Conservation (phyloP, 1,140 invertebrate genomes). For the Pseudomyrmex dendroicus region DNA sequence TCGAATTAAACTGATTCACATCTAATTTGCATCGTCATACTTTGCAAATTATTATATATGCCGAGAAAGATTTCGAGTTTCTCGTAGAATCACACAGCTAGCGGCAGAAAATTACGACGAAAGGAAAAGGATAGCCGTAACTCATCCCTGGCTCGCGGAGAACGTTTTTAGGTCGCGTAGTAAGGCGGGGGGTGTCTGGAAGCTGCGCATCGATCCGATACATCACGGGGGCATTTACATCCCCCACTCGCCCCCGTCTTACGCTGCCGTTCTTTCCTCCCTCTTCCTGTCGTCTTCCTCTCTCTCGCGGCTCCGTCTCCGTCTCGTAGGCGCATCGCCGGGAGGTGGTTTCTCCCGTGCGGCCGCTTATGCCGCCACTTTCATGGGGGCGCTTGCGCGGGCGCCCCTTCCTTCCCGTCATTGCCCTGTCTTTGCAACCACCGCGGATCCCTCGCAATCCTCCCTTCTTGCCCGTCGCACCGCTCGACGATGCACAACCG, state of each 20-base stretch:
- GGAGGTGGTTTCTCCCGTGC: slow-evolving; percentile 70
- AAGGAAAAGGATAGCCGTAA: slow-evolving; percentile 74
- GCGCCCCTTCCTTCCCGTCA: slow-evolving; percentile 40
- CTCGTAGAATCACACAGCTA: slow-evolving; percentile 1
- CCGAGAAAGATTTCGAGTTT: slow-evolving; percentile 32
- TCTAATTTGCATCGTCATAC: neutral
- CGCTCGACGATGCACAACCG: slow-evolving; percentile 68
- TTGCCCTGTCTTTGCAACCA: slow-evolving; percentile 57
- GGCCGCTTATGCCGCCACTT: slow-evolving; percentile 76
- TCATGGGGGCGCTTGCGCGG: slow-evolving; percentile 69
- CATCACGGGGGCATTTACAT: slow-evolving; percentile 85
- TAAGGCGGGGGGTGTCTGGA: slow-evolving; percentile 82
- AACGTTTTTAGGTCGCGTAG: slow-evolving; percentile 85
- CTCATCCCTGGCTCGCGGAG: slow-evolving; percentile 69
- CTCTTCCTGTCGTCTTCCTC: slow-evolving; percentile 35
- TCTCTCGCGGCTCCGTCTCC: slow-evolving; percentile 32
- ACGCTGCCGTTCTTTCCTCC: slow-evolving; percentile 43
- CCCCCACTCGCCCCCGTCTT: slow-evolving; percentile 69
- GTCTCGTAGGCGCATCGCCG: slow-evolving; percentile 49
- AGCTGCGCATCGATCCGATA: slow-evolving; percentile 86
- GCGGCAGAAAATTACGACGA: slow-evolving; percentile 69
- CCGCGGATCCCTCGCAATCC: slow-evolving; percentile 33
- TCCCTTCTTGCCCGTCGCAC: slow-evolving; percentile 54
- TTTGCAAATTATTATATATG: neutral
- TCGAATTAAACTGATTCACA: neutral